phyloP scores from a whole-genome alignment of 2,888 invertebrate genomes.

The Trichogramma dendrolimi region DNA sequence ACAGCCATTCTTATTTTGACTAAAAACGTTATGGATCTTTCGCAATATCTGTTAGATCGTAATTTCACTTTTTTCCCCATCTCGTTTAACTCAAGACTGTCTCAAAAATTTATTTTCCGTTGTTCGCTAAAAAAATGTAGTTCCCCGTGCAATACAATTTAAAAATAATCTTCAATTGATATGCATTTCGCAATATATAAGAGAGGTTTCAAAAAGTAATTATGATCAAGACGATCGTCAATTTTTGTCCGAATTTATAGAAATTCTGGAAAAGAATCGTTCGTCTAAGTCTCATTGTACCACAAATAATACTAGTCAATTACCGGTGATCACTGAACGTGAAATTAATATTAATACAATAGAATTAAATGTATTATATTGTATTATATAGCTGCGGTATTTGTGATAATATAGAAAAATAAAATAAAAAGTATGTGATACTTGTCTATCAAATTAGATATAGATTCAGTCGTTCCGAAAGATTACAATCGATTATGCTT shows the following conservation, averaged over 20 bases:
- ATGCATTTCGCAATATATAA: background rate
- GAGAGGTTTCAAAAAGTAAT: background rate
- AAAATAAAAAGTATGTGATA: background rate
- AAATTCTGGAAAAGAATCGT: background rate
- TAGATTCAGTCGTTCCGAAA: too few species aligned
- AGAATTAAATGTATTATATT: constrained; percentile 6
- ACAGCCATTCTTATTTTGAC: background rate
- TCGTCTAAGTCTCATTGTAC: background rate
- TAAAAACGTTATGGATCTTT: background rate
- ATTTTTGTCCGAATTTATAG: background rate
- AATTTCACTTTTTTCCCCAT: background rate
- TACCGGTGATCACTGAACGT: background rate
- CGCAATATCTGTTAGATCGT: background rate
- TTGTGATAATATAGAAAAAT: background rate
- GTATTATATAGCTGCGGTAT: constrained; percentile 1
- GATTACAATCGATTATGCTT: too few species aligned
- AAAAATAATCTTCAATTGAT: background rate
- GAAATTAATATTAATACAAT: background rate
- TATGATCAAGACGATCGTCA: background rate
- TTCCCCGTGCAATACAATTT: background rate
- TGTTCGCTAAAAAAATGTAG: background rate
- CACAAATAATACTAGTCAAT: background rate
- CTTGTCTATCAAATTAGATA: too few species aligned
- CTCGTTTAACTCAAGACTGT: background rate
- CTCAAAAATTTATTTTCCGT: background rate